phyloP scores from a whole-genome alignment of 92 coral and sea anemone species.

The Palythoa heliodiscus region DNA sequence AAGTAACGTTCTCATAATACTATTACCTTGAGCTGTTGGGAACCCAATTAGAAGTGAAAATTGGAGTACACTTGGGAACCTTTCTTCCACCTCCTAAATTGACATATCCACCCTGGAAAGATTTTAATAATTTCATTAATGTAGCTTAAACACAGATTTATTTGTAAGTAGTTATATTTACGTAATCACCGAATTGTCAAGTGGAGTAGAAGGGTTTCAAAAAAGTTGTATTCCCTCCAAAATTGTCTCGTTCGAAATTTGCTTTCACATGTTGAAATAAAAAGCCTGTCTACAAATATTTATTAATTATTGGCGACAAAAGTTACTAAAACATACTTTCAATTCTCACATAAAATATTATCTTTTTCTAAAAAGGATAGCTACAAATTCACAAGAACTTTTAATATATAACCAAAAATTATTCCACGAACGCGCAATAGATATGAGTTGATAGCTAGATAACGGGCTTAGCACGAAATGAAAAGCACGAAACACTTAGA shows the following conservation, averaged over 20 bases:
- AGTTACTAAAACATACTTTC: not conserved
- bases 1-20: not conserved
- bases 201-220: not conserved
- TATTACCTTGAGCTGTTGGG: not conserved
- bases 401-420: not conserved
- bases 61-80: not conserved
- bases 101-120: not conserved
- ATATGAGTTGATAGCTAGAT: not conserved
- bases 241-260: not conserved
- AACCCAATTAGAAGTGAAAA: not conserved
- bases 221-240: not conserved
- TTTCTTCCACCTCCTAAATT: not conserved
- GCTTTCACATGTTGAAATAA: not conserved
- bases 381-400: not conserved
- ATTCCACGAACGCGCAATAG: not conserved
- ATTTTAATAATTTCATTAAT: not conserved
- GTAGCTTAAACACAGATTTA: not conserved
- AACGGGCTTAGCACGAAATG: not conserved
- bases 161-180: not conserved
- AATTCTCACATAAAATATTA: not conserved
- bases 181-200: not conserved
- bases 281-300: not conserved
- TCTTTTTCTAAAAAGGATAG: not conserved
- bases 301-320: too few relatives aligned
- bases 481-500: not conserved